Evolutionary conservation across 2,113 vertebrate genomes (phyloP).

Genomic region (Ceuthmochares aereus): DNA sequence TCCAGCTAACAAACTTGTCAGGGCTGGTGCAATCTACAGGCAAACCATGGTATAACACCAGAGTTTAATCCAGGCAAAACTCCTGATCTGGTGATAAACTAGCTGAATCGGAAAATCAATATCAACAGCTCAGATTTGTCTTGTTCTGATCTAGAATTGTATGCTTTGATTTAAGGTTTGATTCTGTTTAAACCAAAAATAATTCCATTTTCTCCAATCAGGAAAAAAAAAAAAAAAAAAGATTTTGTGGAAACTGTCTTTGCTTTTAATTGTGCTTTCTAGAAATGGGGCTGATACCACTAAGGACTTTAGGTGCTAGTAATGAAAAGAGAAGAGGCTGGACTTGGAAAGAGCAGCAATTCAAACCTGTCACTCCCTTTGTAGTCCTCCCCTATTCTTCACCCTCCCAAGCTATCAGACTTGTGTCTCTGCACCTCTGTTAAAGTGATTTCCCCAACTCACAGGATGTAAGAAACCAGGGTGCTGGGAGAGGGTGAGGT

Average conservation of each 20-base stretch:
- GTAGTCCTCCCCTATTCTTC: background rate
- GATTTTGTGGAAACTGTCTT: background rate
- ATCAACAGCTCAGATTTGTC: background rate
- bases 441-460: background rate
- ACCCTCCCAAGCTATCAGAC: background rate
- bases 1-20: background rate
- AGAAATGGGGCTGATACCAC: background rate
- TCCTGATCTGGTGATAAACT: background rate
- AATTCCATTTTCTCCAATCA: background rate
- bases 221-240: background rate
- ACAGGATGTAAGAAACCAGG: background rate
- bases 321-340: background rate
- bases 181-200: background rate
- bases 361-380: background rate
- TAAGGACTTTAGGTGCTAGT: background rate
- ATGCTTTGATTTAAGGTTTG: background rate
- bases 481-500: fast-evolving
- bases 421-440: background rate
- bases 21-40: background rate
- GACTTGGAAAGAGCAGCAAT: background rate
- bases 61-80: background rate
- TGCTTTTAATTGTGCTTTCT: background rate
- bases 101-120: background rate
- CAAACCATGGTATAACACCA: background rate
- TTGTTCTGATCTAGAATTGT: background rate